Evolutionary conservation across 1,140 invertebrate species (phyloP).

Genomic region (Sarcophaga peregrina): DNA sequence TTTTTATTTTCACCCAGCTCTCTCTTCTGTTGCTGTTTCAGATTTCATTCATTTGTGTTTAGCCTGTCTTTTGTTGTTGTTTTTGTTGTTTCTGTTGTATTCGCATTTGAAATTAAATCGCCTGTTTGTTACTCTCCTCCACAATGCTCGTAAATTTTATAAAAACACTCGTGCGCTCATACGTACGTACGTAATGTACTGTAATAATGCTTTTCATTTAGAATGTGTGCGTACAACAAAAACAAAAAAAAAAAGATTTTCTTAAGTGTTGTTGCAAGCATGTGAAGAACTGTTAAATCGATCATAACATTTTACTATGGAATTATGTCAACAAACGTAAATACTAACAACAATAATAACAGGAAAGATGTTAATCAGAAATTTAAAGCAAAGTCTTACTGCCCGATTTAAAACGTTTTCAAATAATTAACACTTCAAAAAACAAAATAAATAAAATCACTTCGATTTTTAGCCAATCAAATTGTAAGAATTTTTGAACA

Average conservation of each 20-base stretch:
- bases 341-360: background rate
- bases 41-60: background rate
- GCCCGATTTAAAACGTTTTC: slow-evolving; percentile 8
- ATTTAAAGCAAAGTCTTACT: background rate
- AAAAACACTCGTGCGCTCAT: background rate
- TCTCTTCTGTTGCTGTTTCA: background rate
- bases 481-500: background rate
- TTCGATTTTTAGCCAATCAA: background rate
- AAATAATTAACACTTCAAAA: slow-evolving; percentile 21
- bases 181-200: too few relatives aligned
- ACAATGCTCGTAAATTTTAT: background rate
- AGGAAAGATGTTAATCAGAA: background rate
- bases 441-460: background rate
- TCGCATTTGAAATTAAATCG: too few relatives aligned
- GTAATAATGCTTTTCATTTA: background rate
- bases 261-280: background rate
- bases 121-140: background rate
- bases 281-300: slow-evolving; percentile 21
- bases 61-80: too few relatives aligned
- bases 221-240: background rate
- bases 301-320: background rate
- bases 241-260: background rate
- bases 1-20: background rate
- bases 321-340: background rate
- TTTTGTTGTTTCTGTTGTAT: too few relatives aligned